These are phyloP conservation scores for Smithornis capensis DNA, from an alignment of 2,113 vertebrate genomes.

Conservation along the genomic window DNA sequence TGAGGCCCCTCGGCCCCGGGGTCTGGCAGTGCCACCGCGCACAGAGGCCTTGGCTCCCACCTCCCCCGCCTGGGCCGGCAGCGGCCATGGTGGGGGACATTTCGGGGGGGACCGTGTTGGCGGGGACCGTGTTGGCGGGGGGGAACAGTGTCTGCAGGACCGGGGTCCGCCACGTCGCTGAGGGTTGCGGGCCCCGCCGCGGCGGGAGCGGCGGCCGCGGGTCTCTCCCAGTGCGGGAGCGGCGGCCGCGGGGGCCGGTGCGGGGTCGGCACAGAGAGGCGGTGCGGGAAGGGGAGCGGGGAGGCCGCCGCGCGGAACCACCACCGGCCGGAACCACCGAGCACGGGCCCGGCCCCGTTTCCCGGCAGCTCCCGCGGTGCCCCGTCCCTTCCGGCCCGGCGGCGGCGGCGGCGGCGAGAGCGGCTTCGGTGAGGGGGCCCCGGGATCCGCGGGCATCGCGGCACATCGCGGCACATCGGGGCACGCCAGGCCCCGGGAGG, in stretches of 20 bases:
- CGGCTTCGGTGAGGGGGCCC: background rate
- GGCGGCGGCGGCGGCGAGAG: background rate
- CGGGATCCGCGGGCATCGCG: background rate
- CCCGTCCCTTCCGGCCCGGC: background rate
- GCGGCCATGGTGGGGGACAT: background rate
- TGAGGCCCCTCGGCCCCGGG: background rate
- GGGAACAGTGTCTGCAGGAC: background rate
- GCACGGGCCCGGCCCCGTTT: background rate
- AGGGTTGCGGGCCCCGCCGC: background rate
- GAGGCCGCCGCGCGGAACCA: background rate
- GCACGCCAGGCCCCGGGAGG: no score
- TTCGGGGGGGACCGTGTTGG: background rate
- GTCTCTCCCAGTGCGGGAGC: no score
- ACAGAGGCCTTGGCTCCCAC: background rate
- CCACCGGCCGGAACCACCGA: background rate
- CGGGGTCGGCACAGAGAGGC: no score
- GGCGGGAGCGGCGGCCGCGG: no score
- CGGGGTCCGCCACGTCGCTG: background rate
- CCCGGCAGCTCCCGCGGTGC: background rate
- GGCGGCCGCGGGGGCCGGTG: no score
- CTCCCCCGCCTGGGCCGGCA: background rate
- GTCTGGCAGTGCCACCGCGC: background rate
- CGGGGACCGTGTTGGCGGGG: no score
- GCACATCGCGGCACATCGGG: no score
- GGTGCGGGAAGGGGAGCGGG: rapidly evolving